Evolutionary conservation across 2,888 invertebrate species (phyloP).

Genomic region (Nomada fabriciana): DNA sequence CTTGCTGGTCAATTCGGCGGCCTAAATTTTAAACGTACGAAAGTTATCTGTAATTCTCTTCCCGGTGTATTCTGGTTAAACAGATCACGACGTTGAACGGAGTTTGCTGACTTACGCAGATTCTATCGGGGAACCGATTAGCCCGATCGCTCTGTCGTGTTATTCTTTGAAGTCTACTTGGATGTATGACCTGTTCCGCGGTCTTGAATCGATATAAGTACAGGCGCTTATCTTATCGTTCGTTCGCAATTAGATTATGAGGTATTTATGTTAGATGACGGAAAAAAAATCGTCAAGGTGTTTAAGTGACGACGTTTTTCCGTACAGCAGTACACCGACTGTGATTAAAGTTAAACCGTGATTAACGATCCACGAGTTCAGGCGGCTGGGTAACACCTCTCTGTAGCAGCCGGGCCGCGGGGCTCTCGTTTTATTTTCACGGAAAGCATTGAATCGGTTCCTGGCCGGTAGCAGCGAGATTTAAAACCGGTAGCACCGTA

Average conservation of each 20-base stretch:
- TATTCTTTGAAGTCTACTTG: background rate
- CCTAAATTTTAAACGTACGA: background rate
- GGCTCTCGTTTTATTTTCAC: constrained; percentile 60
- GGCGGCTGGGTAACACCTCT: constrained; percentile 27
- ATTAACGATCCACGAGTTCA: constrained; percentile 54
- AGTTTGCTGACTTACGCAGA: constrained; percentile 9
- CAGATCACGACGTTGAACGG: no score
- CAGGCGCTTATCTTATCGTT: constrained; percentile 37
- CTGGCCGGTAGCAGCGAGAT: constrained; percentile 72
- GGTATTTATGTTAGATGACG: background rate
- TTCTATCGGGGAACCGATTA: background rate
- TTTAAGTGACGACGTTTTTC: no score
- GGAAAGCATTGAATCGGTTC: constrained; percentile 59
- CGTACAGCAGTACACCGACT: background rate
- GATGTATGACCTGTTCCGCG: background rate
- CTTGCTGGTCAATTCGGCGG: background rate
- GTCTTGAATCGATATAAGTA: background rate
- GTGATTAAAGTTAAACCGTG: constrained; percentile 32
- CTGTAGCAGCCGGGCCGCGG: constrained; percentile 7
- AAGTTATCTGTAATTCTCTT: background rate
- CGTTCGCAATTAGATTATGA: no score
- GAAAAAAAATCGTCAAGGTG: no score
- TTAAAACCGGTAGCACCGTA: constrained; percentile 82
- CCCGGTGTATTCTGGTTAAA: background rate
- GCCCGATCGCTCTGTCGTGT: background rate